Conservation (phyloP, 2,797 vertebrate species). For the Coreius guichenoti region DNA sequence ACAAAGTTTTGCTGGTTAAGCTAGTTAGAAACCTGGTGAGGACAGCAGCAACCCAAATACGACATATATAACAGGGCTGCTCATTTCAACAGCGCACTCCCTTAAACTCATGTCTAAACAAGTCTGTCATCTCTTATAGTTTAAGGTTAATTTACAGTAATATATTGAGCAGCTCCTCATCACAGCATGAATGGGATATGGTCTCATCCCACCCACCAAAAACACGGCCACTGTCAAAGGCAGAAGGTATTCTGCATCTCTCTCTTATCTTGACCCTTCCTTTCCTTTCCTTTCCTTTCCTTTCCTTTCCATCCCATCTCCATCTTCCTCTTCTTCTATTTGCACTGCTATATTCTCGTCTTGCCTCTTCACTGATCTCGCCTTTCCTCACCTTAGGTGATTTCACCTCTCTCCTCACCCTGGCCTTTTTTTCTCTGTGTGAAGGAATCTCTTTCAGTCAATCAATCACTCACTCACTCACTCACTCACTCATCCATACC, state of each 20-base stretch:
- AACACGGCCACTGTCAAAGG: conserved; percentile 27
- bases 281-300: conserved; percentile 2
- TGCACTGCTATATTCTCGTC: conserved; percentile 34
- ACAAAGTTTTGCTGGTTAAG: neutral
- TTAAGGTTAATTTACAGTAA: conserved; percentile 47
- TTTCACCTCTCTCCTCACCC: conserved; percentile 22
- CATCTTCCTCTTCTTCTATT: conserved; percentile 12
- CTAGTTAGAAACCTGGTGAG: neutral
- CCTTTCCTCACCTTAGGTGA: conserved; percentile 20
- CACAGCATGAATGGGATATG: conserved; percentile 5
- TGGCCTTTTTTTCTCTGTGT: conserved; percentile 20
- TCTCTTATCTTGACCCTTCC: conserved; percentile 28
- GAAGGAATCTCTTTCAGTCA: conserved; percentile 40
- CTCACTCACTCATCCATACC: conserved; percentile 6
- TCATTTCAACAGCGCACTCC: too few species aligned
- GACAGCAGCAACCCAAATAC: neutral
- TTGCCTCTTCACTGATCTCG: conserved; percentile 27
- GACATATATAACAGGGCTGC: neutral
- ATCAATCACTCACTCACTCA: conserved; percentile 7
- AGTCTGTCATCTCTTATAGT: conserved; percentile 1
- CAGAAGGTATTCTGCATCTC: conserved; percentile 9
- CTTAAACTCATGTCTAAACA: neutral
- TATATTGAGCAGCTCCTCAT: conserved; percentile 19
- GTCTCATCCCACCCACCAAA: conserved; percentile 1
- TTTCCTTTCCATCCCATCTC: conserved; percentile 15